Conservation (phyloP, 2,888 invertebrate genomes). For the Magallana nippona region DNA sequence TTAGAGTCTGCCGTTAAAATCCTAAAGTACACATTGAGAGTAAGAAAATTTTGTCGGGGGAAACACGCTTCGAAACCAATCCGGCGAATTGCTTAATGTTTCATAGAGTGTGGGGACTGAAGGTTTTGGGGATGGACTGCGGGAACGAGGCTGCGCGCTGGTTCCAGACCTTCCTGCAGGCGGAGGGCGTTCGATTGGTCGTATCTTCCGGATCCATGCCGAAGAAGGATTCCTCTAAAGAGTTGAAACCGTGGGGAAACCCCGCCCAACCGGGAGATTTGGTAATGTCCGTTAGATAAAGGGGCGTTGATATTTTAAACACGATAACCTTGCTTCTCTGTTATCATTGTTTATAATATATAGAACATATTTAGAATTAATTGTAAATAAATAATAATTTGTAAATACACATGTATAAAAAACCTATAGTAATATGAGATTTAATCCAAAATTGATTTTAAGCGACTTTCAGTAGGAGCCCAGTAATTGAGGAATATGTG, state of each 20-base stretch:
- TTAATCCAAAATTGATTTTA: too few relatives aligned
- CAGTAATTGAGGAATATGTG: too few relatives aligned
- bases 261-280: constrained; percentile 59
- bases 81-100: not conserved
- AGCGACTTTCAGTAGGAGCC: too few relatives aligned
- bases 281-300: constrained; percentile 43
- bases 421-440: too few relatives aligned
- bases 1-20: too few relatives aligned
- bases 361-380: too few relatives aligned
- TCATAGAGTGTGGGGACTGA: constrained; percentile 65
- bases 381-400: too few relatives aligned
- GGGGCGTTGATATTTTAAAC: too few relatives aligned
- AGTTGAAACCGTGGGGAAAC: constrained; percentile 60
- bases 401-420: too few relatives aligned
- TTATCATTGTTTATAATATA: too few relatives aligned
- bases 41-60: not conserved
- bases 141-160: constrained; percentile 71
- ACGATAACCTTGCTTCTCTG: too few relatives aligned
- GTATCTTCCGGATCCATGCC: constrained; percentile 58
- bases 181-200: constrained; percentile 60
- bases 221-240: constrained; percentile 57
- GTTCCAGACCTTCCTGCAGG: constrained; percentile 67
- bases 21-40: not conserved
- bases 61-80: not conserved
- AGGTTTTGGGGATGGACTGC: constrained; percentile 69